A percentile compares a stretch with the other conserved stretches of the same genome.
phyloP scores from a whole-genome alignment of 2,888 invertebrate genomes.

The Platypus cylindrus region DNA sequence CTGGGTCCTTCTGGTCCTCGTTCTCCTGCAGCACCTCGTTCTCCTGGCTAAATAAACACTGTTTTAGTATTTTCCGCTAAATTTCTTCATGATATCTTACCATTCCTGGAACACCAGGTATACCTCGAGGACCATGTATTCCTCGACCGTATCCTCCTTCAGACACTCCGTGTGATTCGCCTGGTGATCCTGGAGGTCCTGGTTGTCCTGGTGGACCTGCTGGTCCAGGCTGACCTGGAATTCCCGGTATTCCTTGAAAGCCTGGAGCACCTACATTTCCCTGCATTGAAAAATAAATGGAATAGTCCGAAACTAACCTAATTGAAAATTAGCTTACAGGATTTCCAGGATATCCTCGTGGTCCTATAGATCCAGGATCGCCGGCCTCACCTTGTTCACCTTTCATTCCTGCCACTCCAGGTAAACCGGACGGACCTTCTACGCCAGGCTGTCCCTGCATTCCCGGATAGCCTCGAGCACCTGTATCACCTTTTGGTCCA shows the following conservation, averaged over 20 bases:
- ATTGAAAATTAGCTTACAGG: slow-evolving; percentile 8
- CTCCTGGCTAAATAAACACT: slow-evolving; percentile 42
- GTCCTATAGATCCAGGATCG: slow-evolving; percentile 25
- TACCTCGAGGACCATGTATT: slow-evolving; percentile 40
- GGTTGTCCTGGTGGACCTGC: slow-evolving; percentile 35
- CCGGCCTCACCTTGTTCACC: slow-evolving; percentile 17
- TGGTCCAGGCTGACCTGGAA: slow-evolving; percentile 24
- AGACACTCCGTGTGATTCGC: slow-evolving; percentile 22
- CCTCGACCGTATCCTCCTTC: slow-evolving; percentile 30
- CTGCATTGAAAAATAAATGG: neutral
- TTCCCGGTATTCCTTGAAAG: slow-evolving; percentile 23
- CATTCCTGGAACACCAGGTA: slow-evolving; percentile 42
- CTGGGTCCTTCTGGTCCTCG: slow-evolving; percentile 42
- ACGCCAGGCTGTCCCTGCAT: slow-evolving; percentile 21
- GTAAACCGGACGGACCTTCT: slow-evolving; percentile 19
- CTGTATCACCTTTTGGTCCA: slow-evolving; percentile 13
- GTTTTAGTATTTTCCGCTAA: slow-evolving; percentile 3
- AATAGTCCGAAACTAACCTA: neutral
- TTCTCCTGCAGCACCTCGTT: slow-evolving; percentile 43
- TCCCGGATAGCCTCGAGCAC: slow-evolving; percentile 15
- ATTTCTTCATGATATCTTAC: slow-evolving; percentile 27
- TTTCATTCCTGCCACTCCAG: slow-evolving; percentile 28
- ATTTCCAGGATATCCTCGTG: slow-evolving; percentile 25
- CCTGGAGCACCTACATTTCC: slow-evolving; percentile 28
- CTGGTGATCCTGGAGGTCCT: slow-evolving; percentile 36